Evolutionary conservation across 1,140 invertebrate species (phyloP).

Genomic region (Alviniconcha marisindica): DNA sequence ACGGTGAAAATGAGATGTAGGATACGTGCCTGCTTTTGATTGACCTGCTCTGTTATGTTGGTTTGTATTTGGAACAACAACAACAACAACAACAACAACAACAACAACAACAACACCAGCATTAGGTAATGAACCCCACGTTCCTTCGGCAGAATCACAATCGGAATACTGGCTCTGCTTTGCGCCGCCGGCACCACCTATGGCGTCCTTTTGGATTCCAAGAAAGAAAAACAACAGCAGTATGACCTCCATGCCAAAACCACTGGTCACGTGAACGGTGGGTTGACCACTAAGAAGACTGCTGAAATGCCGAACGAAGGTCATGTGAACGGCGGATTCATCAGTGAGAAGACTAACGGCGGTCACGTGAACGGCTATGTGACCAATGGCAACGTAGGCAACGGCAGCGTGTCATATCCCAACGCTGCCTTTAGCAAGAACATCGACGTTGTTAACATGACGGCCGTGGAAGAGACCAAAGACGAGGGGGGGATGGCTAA

Average conservation of each 20-base stretch:
- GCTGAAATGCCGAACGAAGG: too few species aligned
- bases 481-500: background rate
- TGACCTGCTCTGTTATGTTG: too few species aligned
- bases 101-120: too few species aligned
- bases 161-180: background rate
- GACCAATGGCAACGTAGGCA: constrained; percentile 2
- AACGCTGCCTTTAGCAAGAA: background rate
- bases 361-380: background rate
- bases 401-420: background rate
- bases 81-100: too few species aligned
- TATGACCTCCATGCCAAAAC: too few species aligned
- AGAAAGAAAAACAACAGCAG: background rate
- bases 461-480: background rate
- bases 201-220: background rate
- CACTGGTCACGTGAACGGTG: too few species aligned
- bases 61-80: too few species aligned
- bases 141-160: background rate
- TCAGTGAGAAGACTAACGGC: background rate
- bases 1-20: too few species aligned
- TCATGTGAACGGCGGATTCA: background rate
- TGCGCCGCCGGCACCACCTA: constrained; percentile 18
- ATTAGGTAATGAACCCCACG: too few species aligned
- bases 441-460: background rate
- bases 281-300: too few species aligned
- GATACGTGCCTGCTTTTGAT: too few species aligned